A percentile compares a stretch with the other conserved stretches of the same genome.
phyloP scores from a whole-genome alignment of 37 sponge, comb jelly and placozoan species.

The Amphimedon queenslandica region DNA sequence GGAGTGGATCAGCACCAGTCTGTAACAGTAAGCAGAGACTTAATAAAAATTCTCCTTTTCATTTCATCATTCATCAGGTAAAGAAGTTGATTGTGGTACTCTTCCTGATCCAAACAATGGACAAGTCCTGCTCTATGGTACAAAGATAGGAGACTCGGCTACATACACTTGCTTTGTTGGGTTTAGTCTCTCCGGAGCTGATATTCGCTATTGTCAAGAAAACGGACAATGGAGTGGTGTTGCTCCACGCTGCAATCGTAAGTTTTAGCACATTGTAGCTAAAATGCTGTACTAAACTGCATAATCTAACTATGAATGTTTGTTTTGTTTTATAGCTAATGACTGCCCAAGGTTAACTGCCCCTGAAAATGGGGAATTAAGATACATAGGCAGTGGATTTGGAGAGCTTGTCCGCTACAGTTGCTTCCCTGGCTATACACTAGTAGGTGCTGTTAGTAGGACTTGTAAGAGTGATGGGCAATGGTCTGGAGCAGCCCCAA shows the following conservation, averaged over 20 bases:
- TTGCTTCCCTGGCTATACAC: conserved; percentile 31
- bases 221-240: conserved; percentile 2
- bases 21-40: conserved; percentile 27
- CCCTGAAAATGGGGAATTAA: conserved; percentile 38
- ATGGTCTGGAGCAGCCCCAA: conserved; percentile 38
- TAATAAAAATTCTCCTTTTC: background rate
- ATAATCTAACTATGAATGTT: background rate
- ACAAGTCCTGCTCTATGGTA: background rate
- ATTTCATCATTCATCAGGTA: no score
- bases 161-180: conserved; percentile 9
- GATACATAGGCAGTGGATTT: conserved; percentile 17
- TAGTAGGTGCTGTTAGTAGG: conserved; percentile 15
- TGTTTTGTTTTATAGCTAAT: conserved; percentile 21
- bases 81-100: background rate
- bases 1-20: conserved; percentile 31
- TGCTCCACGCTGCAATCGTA: conserved; percentile 11
- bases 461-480: conserved; percentile 36
- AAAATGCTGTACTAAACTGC: background rate
- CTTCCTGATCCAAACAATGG: conserved; percentile 7
- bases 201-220: conserved; percentile 5
- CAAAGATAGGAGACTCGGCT: background rate
- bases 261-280: background rate
- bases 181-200: background rate
- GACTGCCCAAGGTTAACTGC: conserved; percentile 29
- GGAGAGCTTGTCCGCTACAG: conserved; percentile 34